Base-by-base conservation (phyloP, 2,797 vertebrate genomes). In the Heliangelus exortis region DNA sequence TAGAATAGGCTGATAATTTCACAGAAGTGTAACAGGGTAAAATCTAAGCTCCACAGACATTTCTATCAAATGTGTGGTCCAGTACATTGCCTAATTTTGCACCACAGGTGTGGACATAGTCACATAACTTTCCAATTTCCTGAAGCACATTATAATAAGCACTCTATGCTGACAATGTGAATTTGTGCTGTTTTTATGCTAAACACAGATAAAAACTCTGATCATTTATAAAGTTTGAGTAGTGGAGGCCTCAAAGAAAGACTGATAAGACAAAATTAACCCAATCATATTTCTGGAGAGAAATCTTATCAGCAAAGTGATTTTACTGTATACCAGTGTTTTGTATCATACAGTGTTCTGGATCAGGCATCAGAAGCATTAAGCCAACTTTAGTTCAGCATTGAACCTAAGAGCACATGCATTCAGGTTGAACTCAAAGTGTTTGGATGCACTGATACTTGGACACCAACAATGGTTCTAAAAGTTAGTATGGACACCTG, bases 341-440 rank as follows among this genome's bases (percentile, higher is more conserved):
- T 80, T 67, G 65, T 45, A 50, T 55, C 26, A 53, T 29, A 33
- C 2, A 9, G 19, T 69, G 7, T n/a, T 91, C n/a, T 79, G 51
- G 22, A 53, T 28, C 15, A 84, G 41, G 33, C 28, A 48, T 19
- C 41, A 54, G 39, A 16, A 91, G 16, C 31, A 19, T 72, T 47
- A 61, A 69, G 16, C 9, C 45, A 84, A 48, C 13, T 78, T 55
- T 39, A 51, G 19, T 48, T 87, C 29, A 51, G 28, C 15, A 15
- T 0, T 51, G n/a, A 86, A 58, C 14, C 20, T 34, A 43, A n/a
- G 3, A 84, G 34, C 39, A 48, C 43, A 33, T 0, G 0, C 3
- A 43, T n/a, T 79, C 15, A 63, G 28, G 36, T 59, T 83, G 31
- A 76, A n/a, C 19, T 87, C 17, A 50, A 41, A 50, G 8, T 10